Evolutionary conservation across 2,113 vertebrate species (phyloP).

Genomic region (Sarotherodon lohbergeri): DNA sequence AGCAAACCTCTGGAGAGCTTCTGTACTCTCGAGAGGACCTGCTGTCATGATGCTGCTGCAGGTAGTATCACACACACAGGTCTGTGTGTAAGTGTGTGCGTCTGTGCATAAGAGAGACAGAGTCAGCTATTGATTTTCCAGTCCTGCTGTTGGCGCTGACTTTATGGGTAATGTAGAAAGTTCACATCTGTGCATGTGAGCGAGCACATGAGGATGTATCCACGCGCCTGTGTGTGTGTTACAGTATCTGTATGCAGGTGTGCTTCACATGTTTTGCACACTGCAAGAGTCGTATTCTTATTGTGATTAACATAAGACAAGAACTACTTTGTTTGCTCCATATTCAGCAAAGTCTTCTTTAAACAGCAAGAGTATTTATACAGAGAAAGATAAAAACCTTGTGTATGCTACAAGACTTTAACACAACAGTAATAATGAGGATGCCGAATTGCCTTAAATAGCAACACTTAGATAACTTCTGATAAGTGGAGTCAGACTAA

Average conservation of each 20-base stretch:
- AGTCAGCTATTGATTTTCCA: slow-evolving; percentile 25
- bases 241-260: neutral
- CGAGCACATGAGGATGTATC: neutral
- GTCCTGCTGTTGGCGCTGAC: neutral
- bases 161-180: slow-evolving; percentile 12
- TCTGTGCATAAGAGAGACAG: neutral
- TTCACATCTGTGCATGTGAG: neutral
- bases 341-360: neutral
- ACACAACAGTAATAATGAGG: neutral
- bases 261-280: neutral
- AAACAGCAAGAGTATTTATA: neutral
- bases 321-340: neutral
- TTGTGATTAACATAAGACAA: neutral
- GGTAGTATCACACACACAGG: neutral
- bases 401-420: neutral
- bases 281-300: neutral
- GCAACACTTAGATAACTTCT: neutral
- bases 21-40: slow-evolving; percentile 11
- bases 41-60: neutral
- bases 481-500: neutral
- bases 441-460: neutral
- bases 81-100: neutral
- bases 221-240: neutral
- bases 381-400: neutral
- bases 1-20: slow-evolving; percentile 33